These are phyloP conservation scores for Amyelois transitella DNA, from an alignment of 1,140 invertebrate species.

Conservation along the genomic window DNA sequence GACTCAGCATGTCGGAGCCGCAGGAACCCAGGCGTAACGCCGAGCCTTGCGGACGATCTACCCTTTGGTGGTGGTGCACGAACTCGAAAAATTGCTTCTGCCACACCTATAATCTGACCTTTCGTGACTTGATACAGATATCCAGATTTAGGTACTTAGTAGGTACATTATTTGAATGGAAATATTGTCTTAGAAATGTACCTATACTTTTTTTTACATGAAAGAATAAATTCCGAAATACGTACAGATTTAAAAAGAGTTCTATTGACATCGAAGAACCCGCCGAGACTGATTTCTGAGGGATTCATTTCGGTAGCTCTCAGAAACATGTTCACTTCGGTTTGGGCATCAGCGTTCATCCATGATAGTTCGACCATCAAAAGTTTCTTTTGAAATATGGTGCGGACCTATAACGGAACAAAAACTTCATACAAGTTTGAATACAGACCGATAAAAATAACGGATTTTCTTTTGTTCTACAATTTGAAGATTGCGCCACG, in stretches of 20 bases:
- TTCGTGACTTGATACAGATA: no score
- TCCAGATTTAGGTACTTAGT: no score
- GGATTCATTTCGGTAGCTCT: conserved; percentile 82
- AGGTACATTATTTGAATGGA: no score
- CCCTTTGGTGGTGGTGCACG: no score
- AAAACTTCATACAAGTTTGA: conserved; percentile 1
- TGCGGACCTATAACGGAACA: conserved; percentile 71
- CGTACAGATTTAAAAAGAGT: conserved; percentile 80
- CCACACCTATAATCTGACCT: no score
- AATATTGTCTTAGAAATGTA: no score
- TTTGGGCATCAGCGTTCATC: conserved; percentile 79
- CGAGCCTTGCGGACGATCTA: no score
- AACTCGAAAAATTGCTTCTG: no score
- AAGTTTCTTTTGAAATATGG: conserved; percentile 81
- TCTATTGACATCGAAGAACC: conserved; percentile 81
- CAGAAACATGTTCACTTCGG: conserved; percentile 81
- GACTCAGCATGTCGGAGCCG: no score
- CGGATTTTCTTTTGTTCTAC: no score
- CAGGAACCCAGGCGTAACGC: no score
- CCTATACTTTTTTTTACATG: neutral
- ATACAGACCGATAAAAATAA: neutral
- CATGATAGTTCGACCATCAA: conserved; percentile 80
- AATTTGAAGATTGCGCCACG: no score
- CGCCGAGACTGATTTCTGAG: conserved; percentile 79
- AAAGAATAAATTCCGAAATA: conserved; percentile 6